Evolutionary conservation across 2,888 invertebrate genomes (phyloP).

Genomic region (Sesia apiformis): DNA sequence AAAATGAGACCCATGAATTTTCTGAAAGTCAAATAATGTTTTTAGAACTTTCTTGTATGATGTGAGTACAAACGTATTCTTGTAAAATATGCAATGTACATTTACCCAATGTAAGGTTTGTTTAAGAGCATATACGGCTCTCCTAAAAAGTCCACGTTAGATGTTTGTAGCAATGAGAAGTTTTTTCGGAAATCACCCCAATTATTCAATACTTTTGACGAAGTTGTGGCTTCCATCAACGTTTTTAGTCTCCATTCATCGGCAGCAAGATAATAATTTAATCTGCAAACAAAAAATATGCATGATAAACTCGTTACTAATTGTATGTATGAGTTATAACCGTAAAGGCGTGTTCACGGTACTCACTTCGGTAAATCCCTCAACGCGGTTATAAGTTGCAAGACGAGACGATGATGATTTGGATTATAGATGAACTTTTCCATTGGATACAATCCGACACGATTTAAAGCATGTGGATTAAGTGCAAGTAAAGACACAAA

Average conservation of each 20-base stretch:
- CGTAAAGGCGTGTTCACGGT: not conserved
- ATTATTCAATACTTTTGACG: slow-evolving; percentile 45
- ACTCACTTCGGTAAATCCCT: slow-evolving; percentile 70
- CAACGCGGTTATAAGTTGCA: slow-evolving; percentile 69
- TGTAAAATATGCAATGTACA: not conserved
- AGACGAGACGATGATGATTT: slow-evolving; percentile 58
- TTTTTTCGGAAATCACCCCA: slow-evolving; percentile 67
- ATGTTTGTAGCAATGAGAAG: slow-evolving; percentile 57
- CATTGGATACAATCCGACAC: slow-evolving; percentile 56
- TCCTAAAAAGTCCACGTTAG: slow-evolving; percentile 63
- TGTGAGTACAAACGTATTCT: not conserved
- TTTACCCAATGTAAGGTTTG: slow-evolving; percentile 70
- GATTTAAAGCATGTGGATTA: slow-evolving; percentile 64
- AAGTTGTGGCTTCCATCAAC: slow-evolving; percentile 45
- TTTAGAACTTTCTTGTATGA: not conserved
- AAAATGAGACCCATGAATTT: slow-evolving; percentile 73
- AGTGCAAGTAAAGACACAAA: slow-evolving; percentile 68
- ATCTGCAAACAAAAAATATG: slow-evolving; percentile 30
- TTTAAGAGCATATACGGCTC: slow-evolving; percentile 68
- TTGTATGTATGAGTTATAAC: not conserved
- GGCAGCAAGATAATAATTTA: slow-evolving; percentile 71
- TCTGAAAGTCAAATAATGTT: slow-evolving; percentile 35
- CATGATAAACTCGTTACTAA: not conserved
- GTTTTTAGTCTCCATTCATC: slow-evolving; percentile 73
- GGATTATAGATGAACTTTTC: slow-evolving; percentile 55